Base-by-base conservation (phyloP, 2,888 invertebrate genomes). In the Caenorhabditis sp. region DNA sequence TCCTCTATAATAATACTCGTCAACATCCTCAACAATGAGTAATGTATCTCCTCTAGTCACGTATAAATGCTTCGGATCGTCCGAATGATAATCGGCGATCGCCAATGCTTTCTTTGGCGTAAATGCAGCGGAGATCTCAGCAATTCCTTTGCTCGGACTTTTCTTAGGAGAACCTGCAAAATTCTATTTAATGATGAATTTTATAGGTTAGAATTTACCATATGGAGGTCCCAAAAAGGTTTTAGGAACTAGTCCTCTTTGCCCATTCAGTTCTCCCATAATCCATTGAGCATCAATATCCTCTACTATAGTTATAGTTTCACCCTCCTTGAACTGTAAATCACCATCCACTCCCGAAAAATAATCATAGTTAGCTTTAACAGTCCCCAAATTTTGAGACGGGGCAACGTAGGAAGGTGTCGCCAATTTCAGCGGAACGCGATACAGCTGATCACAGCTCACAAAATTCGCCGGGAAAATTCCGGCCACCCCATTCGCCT, bases 401-500 rank as follows among this genome's bases (percentile, higher is more conserved):
- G 26, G 10, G 54, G 27, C 10, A 59, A 17, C 21, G 21, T 23
- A 23, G 7, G 52, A 17, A 3, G 52, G 21, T 4, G 23, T 23
- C 21, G 52, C 4, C 8, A 23, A n/a, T 36, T 36, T 67, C 50
- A 36, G 26, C 2, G 78, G 76, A 17, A 78, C 71, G 25, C 65
- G 61, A 56, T 58, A 65, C 14, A 76, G 64, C 31, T 60, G 64
- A 3, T 74, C 80, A 56, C 81, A 77, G 38, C 70, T 67, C 23
- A 85, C 84, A 59, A 76, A 85, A 52, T 67, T 80, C 20, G 67
- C 58, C 0, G 85, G 85, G 59, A 85, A 86, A 26, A 85, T 85
- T 31, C 85, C 85, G 1, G 54, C 50, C 38, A 67, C 64, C n/a
- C 82, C 82, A 36, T 68, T 61, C 12, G 63, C 62, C 50, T 83